Conservation (phyloP, 35 echinoderm and acorn worm genomes). For the Anneissia japonica region DNA sequence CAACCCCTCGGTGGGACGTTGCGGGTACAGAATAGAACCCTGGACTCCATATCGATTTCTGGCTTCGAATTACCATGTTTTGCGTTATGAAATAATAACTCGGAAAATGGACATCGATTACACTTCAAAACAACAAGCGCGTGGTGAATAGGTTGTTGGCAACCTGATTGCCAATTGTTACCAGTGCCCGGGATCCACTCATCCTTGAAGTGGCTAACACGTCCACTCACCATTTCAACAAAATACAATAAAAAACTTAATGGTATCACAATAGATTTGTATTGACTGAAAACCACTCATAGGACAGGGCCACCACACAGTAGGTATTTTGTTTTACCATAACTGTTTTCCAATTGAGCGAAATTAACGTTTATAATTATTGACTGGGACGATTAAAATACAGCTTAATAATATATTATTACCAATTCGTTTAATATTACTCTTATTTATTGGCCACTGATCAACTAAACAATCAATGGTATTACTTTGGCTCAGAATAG, state of each 20-base stretch:
- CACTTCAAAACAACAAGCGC: neutral
- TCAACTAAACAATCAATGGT: no score
- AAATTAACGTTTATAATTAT: no score
- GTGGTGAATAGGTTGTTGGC: neutral
- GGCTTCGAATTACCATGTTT: neutral
- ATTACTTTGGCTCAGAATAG: no score
- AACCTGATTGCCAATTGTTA: neutral
- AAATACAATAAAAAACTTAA: neutral
- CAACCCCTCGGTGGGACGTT: neutral
- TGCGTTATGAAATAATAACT: neutral
- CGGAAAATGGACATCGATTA: neutral
- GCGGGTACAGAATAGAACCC: neutral
- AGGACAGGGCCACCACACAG: no score
- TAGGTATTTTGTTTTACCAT: no score
- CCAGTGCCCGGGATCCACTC: neutral
- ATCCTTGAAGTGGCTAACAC: neutral
- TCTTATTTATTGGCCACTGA: no score
- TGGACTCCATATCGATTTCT: neutral
- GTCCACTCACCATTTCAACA: neutral
- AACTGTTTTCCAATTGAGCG: no score
- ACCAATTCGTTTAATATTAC: no score
- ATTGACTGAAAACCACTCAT: no score
- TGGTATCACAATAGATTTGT: no score
- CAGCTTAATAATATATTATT: no score
- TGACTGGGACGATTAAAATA: no score